Conservation (phyloP, 2,113 vertebrate genomes). For the Terrapene triunguis region DNA sequence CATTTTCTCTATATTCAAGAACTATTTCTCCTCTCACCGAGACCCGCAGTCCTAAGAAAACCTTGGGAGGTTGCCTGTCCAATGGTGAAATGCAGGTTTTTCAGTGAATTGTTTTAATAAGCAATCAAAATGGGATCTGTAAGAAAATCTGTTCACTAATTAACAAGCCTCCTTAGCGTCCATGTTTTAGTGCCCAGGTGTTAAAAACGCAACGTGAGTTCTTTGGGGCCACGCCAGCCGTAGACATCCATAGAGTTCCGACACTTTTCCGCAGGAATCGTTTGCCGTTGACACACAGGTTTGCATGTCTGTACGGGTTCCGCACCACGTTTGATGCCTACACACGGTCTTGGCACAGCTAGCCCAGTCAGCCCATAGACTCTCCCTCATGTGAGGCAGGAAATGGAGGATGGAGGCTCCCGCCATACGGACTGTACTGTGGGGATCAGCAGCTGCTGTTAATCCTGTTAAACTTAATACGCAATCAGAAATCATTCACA, state of each 20-base stretch:
- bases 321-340: neutral
- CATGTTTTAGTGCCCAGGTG: neutral
- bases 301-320: neutral
- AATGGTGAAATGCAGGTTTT: rapidly evolving
- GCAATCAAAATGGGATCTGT: neutral
- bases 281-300: neutral
- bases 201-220: neutral
- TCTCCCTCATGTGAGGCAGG: neutral
- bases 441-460: slow-evolving; percentile 9
- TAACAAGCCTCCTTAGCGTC: neutral
- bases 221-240: neutral
- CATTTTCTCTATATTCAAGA: neutral
- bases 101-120: neutral
- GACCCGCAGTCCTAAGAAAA: neutral
- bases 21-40: neutral
- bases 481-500: neutral
- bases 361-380: neutral
- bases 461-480: neutral
- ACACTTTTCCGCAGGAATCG: neutral
- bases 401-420: neutral
- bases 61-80: neutral
- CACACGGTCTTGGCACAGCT: neutral
- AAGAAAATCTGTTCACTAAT: rapidly evolving
- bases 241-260: neutral
- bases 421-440: rapidly evolving